A percentile compares a stretch with the other conserved stretches of the same genome.
Conservation (phyloP, 1,140 invertebrate species). For the Hycleus cichorii region DNA sequence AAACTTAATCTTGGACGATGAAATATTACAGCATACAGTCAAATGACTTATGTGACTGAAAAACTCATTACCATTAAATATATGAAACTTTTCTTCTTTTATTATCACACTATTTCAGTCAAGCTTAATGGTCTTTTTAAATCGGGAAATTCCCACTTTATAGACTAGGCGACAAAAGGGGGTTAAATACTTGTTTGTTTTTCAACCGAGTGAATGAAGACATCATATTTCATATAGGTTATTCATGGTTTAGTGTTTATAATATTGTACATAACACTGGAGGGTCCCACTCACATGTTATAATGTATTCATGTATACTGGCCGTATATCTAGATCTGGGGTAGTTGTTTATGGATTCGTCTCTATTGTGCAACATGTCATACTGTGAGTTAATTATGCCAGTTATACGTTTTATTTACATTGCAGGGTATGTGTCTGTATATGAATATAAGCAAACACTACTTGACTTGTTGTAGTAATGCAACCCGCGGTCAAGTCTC, state of each 20-base stretch:
- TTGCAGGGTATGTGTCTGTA: neutral
- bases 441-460: neutral
- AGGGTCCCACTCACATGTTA: neutral
- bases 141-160: no score
- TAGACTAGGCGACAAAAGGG: no score
- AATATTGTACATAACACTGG: neutral
- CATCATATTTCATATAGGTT: neutral
- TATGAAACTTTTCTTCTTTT: no score
- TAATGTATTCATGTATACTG: neutral
- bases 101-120: no score
- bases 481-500: neutral
- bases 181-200: no score
- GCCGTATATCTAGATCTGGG: constrained; percentile 17
- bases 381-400: constrained; percentile 12
- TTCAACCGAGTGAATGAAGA: neutral
- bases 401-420: constrained; percentile 10
- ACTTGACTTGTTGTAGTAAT: neutral
- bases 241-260: neutral
- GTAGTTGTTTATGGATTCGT: constrained; percentile 14
- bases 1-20: neutral
- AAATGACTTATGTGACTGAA: neutral
- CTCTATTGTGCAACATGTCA: constrained; percentile 10
- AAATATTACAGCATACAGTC: neutral
- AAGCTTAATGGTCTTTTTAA: no score
- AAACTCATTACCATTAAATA: neutral